A percentile compares a stretch with the other conserved stretches of the same genome.
phyloP scores from a whole-genome alignment of 2,113 vertebrate species.

The Hippocampus zosterae region DNA sequence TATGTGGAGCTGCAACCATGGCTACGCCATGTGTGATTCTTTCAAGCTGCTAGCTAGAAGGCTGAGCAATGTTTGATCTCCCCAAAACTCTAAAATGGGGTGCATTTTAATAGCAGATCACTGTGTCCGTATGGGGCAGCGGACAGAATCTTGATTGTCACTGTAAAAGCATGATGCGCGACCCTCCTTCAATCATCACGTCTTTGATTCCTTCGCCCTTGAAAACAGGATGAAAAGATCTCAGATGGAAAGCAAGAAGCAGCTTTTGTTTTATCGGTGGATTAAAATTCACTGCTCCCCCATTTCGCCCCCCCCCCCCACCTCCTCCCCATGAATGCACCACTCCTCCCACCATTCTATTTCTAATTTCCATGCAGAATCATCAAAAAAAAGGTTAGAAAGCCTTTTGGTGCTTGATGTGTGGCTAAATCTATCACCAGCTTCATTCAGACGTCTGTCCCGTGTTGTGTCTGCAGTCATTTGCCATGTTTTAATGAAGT shows the following conservation, averaged over 20 bases:
- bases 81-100: slow-evolving; percentile 41
- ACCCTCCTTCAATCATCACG: slow-evolving; percentile 13
- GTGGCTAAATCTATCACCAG: slow-evolving; percentile 35
- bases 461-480: slow-evolving; percentile 48
- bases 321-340: slow-evolving; percentile 2
- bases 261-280: slow-evolving; percentile 54
- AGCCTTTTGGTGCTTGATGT: slow-evolving; percentile 35
- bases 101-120: slow-evolving; percentile 50
- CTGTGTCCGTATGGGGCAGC: background rate
- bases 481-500: slow-evolving; percentile 64
- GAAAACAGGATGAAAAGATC: slow-evolving; percentile 56
- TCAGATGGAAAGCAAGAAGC: slow-evolving; percentile 31
- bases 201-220: slow-evolving; percentile 44
- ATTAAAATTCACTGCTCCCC: slow-evolving; percentile 46
- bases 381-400: slow-evolving; percentile 48
- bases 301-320: slow-evolving; percentile 8
- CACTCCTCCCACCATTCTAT: slow-evolving; percentile 27
- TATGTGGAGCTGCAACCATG: slow-evolving; percentile 19
- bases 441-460: slow-evolving; percentile 19
- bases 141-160: slow-evolving; percentile 33
- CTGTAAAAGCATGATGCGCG: slow-evolving; percentile 17
- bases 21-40: slow-evolving; percentile 11
- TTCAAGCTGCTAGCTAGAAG: slow-evolving; percentile 27
- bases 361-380: slow-evolving; percentile 60
- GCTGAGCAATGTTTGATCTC: slow-evolving; percentile 50